phyloP scores from a whole-genome alignment of 2,113 vertebrate genomes.

The Chinchilla lanigera region DNA sequence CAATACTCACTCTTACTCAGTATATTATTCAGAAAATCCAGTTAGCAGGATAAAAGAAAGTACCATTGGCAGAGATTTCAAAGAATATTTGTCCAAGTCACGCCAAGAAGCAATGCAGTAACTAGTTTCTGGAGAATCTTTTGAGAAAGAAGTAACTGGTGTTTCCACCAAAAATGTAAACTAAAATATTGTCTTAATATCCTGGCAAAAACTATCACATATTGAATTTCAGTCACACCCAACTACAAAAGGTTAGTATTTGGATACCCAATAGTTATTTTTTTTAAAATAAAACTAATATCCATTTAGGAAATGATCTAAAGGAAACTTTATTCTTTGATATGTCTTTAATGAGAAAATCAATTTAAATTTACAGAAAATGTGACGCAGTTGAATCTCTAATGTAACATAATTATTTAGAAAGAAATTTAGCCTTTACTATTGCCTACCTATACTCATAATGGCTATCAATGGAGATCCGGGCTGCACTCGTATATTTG shows the following conservation, averaged over 20 bases:
- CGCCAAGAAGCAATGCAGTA: background rate
- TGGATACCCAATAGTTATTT: background rate
- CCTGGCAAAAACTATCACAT: background rate
- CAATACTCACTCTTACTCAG: background rate
- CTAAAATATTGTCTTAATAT: background rate
- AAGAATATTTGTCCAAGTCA: conserved; percentile 63
- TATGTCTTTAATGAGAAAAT: background rate
- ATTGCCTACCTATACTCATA: background rate
- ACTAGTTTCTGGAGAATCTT: conserved; percentile 14
- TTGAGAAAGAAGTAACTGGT: conserved; percentile 4
- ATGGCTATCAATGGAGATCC: background rate
- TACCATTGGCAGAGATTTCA: conserved; percentile 54
- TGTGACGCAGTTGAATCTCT: background rate
- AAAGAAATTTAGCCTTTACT: background rate
- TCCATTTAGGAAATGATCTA: background rate
- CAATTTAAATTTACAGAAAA: background rate
- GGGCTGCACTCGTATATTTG: background rate
- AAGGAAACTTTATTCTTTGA: background rate
- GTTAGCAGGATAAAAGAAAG: background rate
- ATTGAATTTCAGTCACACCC: background rate
- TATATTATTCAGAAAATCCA: conserved; percentile 43
- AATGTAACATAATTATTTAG: background rate
- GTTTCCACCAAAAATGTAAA: background rate
- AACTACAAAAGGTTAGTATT: background rate
- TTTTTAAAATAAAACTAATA: background rate